Conservation (phyloP, 64 coral and sea anemone species). For the Trachythela sp. region DNA sequence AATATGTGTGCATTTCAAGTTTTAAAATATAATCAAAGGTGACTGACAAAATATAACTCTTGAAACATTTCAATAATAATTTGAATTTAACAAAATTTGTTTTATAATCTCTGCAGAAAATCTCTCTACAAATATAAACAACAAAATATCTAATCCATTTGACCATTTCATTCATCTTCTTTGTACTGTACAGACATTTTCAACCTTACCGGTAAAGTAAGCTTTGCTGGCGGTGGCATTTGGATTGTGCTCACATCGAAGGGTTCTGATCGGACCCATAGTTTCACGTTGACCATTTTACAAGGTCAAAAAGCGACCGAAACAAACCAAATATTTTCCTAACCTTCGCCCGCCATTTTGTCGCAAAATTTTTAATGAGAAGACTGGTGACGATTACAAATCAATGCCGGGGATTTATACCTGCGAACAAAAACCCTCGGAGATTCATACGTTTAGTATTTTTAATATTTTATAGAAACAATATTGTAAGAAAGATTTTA, state of each 20-base stretch:
- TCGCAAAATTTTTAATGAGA: neutral
- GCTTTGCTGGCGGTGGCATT: constrained; percentile 77
- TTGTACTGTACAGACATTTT: neutral
- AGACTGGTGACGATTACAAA: neutral
- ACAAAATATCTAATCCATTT: no score
- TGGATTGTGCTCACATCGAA: constrained; percentile 97
- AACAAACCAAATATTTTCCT: neutral
- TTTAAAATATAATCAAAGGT: no score
- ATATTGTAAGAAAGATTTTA: no score
- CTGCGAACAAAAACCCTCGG: no score
- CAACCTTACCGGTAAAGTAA: constrained; percentile 69
- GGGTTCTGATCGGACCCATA: constrained; percentile 88
- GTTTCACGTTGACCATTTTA: constrained; percentile 38
- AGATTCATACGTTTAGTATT: no score
- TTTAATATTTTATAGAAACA: no score
- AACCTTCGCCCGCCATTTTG: neutral
- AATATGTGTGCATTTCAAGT: neutral
- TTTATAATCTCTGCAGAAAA: no score
- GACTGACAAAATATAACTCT: no score
- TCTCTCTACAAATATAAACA: no score
- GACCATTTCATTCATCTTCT: no score
- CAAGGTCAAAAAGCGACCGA: neutral
- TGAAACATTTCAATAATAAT: no score
- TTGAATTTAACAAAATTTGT: no score
- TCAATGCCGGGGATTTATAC: neutral